Evolutionary conservation across 2,888 invertebrate species (phyloP).

Genomic region (Rhagophthalmus giganteus): DNA sequence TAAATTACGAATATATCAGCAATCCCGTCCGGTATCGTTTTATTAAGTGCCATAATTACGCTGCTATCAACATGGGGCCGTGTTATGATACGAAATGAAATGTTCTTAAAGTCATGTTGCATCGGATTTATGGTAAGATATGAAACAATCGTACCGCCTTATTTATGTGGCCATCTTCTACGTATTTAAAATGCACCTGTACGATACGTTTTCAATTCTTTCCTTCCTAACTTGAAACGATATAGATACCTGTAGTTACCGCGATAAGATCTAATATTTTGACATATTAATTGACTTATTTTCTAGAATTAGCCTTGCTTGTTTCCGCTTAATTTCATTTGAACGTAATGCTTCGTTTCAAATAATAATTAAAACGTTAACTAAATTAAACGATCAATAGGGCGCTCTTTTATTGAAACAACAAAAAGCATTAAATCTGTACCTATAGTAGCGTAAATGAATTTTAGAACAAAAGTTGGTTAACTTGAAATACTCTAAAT

Average conservation of each 20-base stretch:
- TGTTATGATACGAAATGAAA: constrained; percentile 40
- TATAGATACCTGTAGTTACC: constrained; percentile 36
- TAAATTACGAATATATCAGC: constrained; percentile 39
- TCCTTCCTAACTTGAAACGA: constrained; percentile 28
- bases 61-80: constrained; percentile 39
- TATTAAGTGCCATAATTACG: constrained; percentile 42
- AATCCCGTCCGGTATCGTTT: constrained; percentile 33
- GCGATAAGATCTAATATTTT: constrained; percentile 38
- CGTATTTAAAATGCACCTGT: too few relatives aligned
- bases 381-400: too few relatives aligned
- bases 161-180: constrained; percentile 30
- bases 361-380: too few relatives aligned
- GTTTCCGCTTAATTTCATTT: constrained; percentile 9
- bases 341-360: constrained; percentile 1
- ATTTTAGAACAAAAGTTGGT: neutral
- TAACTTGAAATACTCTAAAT: too few relatives aligned
- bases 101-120: constrained; percentile 38
- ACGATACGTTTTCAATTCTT: constrained; percentile 26
- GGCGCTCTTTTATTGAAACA: too few relatives aligned
- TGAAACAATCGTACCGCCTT: constrained; percentile 40
- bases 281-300: constrained; percentile 36
- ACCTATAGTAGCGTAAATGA: too few relatives aligned
- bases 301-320: constrained; percentile 11
- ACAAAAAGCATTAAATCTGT: too few relatives aligned
- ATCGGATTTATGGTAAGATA: constrained; percentile 41